A percentile compares a stretch with the other conserved stretches of the same genome.
Conservation (phyloP, 37 sponge, comb jelly and placozoan species). For the Eunapius fragilis region DNA sequence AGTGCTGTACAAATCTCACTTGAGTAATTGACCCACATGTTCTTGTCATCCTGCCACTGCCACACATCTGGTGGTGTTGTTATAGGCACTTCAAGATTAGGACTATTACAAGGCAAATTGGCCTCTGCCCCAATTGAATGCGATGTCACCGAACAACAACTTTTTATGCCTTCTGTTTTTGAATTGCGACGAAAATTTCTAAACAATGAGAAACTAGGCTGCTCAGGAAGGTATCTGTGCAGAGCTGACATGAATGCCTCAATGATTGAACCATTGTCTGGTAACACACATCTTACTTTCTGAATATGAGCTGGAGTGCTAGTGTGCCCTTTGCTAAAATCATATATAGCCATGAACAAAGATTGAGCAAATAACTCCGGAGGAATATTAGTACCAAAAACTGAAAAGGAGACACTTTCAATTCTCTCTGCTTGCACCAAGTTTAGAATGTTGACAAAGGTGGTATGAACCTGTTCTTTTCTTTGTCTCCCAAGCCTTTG, state of each 20-base stretch:
- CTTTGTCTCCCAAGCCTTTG: slow-evolving; percentile 58
- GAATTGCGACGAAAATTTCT: too few species aligned
- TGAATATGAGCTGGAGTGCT: not conserved
- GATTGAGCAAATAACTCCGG: slow-evolving; percentile 20
- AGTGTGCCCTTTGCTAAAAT: not conserved
- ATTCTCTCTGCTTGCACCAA: slow-evolving; percentile 6
- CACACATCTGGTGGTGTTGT: slow-evolving; percentile 8
- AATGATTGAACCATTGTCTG: not conserved
- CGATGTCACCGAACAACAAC: not conserved
- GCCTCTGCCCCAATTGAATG: too few species aligned
- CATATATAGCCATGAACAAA: not conserved
- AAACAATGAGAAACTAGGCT: not conserved
- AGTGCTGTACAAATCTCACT: slow-evolving; percentile 3
- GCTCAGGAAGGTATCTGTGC: not conserved
- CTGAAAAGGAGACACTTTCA: slow-evolving; percentile 37
- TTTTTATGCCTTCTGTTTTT: not conserved
- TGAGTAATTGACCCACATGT: slow-evolving; percentile 32
- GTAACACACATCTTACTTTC: not conserved
- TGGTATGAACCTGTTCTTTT: not conserved
- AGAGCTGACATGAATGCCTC: not conserved
- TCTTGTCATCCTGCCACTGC: slow-evolving; percentile 59
- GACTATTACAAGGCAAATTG: too few species aligned
- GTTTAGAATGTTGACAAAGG: not conserved
- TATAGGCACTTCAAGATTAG: too few species aligned
- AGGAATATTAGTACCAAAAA: slow-evolving; percentile 50